Percentiles rank a stretch among this genome's conserved stretches.
Conservation (phyloP, 2,888 invertebrate species). For the Anodontia alba region DNA sequence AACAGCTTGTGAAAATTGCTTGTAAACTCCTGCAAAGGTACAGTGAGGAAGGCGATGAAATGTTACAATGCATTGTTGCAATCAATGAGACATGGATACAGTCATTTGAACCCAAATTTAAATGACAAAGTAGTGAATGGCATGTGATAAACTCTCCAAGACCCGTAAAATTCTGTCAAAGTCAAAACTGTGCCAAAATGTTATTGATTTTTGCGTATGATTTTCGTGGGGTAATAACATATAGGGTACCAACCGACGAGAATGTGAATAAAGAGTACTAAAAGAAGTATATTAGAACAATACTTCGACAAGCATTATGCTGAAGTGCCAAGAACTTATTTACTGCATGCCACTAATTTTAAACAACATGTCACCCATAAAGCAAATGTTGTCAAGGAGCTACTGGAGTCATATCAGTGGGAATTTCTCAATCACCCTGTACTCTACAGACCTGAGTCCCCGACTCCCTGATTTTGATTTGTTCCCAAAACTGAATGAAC, state of each 20-base stretch:
- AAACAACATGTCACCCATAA: constrained; percentile 16
- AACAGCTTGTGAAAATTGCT: not conserved
- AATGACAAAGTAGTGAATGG: not conserved
- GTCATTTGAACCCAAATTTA: not conserved
- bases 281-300: not conserved
- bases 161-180: too few relatives aligned
- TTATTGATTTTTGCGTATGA: constrained; percentile 3
- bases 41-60: too few relatives aligned
- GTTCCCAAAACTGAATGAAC: too few relatives aligned
- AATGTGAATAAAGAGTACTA: constrained; percentile 1
- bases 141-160: not conserved
- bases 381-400: not conserved
- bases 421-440: constrained; percentile 23
- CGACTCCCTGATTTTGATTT: not conserved
- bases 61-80: too few relatives aligned
- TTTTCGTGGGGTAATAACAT: not conserved
- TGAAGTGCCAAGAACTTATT: not conserved
- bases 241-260: not conserved
- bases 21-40: too few relatives aligned
- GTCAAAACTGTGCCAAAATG: too few relatives aligned
- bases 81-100: too few relatives aligned
- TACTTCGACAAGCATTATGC: not conserved
- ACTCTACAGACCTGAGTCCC: not conserved
- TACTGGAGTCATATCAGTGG: too few relatives aligned
- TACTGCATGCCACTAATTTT: constrained; percentile 15